phyloP scores from a whole-genome alignment of 2,888 invertebrate genomes.

The Phrixothrix hirtus region DNA sequence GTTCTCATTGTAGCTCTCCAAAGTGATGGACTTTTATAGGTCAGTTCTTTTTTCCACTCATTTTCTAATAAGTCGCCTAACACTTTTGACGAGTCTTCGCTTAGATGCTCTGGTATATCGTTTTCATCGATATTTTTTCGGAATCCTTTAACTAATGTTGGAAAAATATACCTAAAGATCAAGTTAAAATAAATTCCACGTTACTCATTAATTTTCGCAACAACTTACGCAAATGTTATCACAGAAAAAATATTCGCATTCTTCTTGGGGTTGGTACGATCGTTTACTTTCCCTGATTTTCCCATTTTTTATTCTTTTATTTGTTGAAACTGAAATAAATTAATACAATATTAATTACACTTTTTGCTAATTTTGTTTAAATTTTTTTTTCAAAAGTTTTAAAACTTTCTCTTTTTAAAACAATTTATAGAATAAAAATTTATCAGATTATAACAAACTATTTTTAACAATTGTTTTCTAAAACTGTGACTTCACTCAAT shows the following conservation, averaged over 20 bases:
- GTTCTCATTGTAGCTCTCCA: conserved; percentile 37
- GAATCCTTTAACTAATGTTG: conserved; percentile 56
- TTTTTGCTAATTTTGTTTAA: too few species aligned
- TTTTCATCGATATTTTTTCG: conserved; percentile 56
- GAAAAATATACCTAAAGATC: conserved; percentile 56
- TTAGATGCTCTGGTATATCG: conserved; percentile 57
- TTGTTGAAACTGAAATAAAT: too few species aligned
- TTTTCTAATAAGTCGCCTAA: conserved; percentile 66
- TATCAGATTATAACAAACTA: too few species aligned
- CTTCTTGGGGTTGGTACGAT: conserved; percentile 1
- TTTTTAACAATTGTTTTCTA: too few species aligned
- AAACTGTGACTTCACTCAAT: too few species aligned
- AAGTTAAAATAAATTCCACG: too few species aligned
- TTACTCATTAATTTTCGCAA: background rate
- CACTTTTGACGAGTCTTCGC: conserved; percentile 65
- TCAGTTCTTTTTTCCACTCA: conserved; percentile 44
- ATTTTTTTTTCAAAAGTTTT: too few species aligned
- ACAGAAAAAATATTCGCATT: background rate
- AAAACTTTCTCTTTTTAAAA: too few species aligned
- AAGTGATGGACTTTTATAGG: conserved; percentile 36
- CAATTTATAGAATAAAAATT: too few species aligned
- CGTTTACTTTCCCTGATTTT: too few species aligned
- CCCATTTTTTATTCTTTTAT: too few species aligned
- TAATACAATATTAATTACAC: too few species aligned
- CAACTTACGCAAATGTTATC: background rate